phyloP scores from a whole-genome alignment of 2,888 invertebrate genomes.

The Caenorhabditis sulstoni region DNA sequence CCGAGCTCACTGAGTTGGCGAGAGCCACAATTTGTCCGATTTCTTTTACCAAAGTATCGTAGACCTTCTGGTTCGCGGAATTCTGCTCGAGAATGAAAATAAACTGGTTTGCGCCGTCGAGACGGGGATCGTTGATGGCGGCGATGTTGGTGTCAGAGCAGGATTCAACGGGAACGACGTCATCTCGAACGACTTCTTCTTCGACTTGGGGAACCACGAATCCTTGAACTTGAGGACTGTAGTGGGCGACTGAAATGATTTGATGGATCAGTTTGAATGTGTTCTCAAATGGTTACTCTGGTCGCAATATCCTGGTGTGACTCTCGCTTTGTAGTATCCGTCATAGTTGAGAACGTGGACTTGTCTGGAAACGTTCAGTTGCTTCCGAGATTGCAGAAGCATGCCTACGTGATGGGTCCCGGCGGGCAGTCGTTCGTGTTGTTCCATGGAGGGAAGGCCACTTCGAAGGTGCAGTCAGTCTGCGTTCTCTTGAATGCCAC shows the following conservation, averaged over 20 bases:
- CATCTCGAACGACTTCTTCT: constrained; percentile 1
- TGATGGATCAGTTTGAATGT: neutral
- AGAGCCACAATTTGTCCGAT: constrained; percentile 26
- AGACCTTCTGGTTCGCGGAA: constrained; percentile 7
- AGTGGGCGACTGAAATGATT: constrained; percentile 37
- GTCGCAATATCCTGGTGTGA: constrained; percentile 42
- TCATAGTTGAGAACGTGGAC: constrained; percentile 22
- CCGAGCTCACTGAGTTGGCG: neutral
- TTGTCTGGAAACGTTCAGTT: constrained; percentile 12
- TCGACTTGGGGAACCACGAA: neutral
- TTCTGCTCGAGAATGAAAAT: constrained; percentile 36
- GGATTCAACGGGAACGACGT: constrained; percentile 16
- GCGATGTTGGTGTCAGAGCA: constrained; percentile 17
- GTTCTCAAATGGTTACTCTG: too few relatives aligned
- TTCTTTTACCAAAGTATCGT: constrained; percentile 16
- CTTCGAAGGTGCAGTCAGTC: constrained; percentile 41
- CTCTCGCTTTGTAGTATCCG: constrained; percentile 24
- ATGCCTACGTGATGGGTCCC: constrained; percentile 40
- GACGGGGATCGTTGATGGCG: constrained; percentile 38
- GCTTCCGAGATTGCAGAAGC: neutral
- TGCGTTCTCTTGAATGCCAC: constrained; percentile 33
- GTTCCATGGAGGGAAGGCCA: constrained; percentile 33
- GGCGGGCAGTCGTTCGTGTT: constrained; percentile 39
- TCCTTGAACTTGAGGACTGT: constrained; percentile 27
- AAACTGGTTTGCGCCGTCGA: constrained; percentile 25